Evolutionary conservation across 2,113 vertebrate species (phyloP).

Genomic region (Seriola rivoliana): DNA sequence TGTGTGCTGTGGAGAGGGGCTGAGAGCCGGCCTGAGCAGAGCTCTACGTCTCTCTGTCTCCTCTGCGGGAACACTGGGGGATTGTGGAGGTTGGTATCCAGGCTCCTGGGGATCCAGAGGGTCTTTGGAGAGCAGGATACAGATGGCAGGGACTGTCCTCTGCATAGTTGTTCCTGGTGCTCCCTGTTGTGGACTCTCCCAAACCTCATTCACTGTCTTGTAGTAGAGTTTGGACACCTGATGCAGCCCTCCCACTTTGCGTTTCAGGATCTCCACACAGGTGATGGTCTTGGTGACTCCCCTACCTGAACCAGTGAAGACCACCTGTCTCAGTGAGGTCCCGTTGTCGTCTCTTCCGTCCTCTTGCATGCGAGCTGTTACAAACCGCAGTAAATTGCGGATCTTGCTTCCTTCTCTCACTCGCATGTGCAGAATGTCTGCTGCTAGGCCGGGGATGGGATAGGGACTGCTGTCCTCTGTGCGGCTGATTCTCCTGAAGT

Average conservation of each 20-base stretch:
- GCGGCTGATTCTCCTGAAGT: constrained; percentile 88
- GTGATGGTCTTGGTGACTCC: constrained; percentile 95
- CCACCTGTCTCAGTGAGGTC: constrained; percentile 84
- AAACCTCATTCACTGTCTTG: constrained; percentile 88
- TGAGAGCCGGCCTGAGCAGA: constrained; percentile 8
- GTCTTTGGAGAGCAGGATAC: constrained; percentile 93
- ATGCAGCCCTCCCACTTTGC: constrained; percentile 89
- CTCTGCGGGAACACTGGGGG: constrained; percentile 27
- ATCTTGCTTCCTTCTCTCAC: constrained; percentile 97
- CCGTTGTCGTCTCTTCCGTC: constrained; percentile 49
- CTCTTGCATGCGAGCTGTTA: constrained; percentile 87
- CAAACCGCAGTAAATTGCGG: constrained; percentile 92
- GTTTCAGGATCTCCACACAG: constrained; percentile 94
- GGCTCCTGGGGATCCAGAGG: constrained; percentile 89
- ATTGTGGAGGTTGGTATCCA: constrained; percentile 89
- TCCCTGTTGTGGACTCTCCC: constrained; percentile 85
- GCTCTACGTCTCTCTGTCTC: constrained; percentile 19
- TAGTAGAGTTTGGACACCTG: constrained; percentile 93
- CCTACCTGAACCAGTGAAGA: constrained; percentile 91
- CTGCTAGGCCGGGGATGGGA: constrained; percentile 86
- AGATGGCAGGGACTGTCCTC: constrained; percentile 90
- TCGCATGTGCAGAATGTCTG: constrained; percentile 89
- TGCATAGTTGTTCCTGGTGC: constrained; percentile 82
- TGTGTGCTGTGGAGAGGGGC: constrained; percentile 16
- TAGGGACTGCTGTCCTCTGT: constrained; percentile 83